A percentile compares a stretch with the other conserved stretches of the same genome.
Conservation (phyloP, 2,888 invertebrate genomes). For the Cantharis lateralis region DNA sequence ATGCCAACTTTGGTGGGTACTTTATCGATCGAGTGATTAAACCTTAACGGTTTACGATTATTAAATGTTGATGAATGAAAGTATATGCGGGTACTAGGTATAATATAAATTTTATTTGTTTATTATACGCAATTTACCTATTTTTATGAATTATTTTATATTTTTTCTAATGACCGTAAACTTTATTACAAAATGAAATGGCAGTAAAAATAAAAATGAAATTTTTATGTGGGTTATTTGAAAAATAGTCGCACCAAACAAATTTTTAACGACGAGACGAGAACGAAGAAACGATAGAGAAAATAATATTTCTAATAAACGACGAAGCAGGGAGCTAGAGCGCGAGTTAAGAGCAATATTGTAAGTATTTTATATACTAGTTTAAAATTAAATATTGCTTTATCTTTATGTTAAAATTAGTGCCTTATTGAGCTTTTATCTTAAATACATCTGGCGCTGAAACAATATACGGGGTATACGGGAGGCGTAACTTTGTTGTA, state of each 20-base stretch:
- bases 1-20: not conserved
- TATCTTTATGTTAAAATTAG: not conserved
- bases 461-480: not conserved
- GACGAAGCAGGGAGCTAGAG: not conserved
- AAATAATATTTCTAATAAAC: not conserved
- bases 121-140: not conserved
- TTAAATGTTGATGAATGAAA: not conserved
- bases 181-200: not conserved
- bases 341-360: too few species aligned
- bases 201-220: not conserved
- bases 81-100: not conserved
- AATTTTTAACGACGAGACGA: not conserved
- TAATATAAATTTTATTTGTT: not conserved
- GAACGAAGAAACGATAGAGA: not conserved
- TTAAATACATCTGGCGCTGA: not conserved
- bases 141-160: not conserved
- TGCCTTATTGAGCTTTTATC: not conserved
- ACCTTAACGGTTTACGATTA: not conserved
- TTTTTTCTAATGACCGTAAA: not conserved
- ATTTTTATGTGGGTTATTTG: not conserved
- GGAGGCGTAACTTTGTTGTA: conserved; percentile 9
- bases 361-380: not conserved
- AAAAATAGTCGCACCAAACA: not conserved
- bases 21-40: not conserved
- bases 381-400: not conserved